Conservation (phyloP, 2,888 invertebrate genomes). For the Synergus umbraculus region DNA sequence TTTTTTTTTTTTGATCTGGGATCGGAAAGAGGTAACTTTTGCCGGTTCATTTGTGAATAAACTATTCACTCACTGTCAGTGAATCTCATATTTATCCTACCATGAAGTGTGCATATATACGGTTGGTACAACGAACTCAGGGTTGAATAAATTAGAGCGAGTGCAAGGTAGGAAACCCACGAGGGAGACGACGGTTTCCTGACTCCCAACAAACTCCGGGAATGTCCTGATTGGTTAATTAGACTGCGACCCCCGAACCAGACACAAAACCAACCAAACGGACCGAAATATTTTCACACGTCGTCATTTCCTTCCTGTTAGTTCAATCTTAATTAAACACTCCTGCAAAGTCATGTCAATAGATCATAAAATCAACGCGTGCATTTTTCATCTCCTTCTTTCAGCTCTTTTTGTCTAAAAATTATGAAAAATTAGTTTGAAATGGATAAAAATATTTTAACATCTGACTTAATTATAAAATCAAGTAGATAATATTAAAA, state of each 20-base stretch:
- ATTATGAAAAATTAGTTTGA: background rate
- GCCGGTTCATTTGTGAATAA: background rate
- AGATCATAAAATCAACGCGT: background rate
- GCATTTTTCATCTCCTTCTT: background rate
- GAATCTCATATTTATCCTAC: conserved; percentile 21
- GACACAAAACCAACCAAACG: conserved; percentile 27
- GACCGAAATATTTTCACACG: conserved; percentile 32
- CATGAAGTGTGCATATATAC: background rate
- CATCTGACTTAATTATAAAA: no score
- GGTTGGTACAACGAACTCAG: conserved; percentile 4
- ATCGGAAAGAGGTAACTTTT: background rate
- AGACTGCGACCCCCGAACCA: conserved; percentile 50
- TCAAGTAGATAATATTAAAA: no score
- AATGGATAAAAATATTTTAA: background rate
- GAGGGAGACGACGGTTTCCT: conserved; percentile 48
- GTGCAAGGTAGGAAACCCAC: conserved; percentile 54
- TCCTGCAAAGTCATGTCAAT: background rate
- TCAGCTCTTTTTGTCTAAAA: background rate
- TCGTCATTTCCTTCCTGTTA: conserved; percentile 27
- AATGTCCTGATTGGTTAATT: conserved; percentile 66
- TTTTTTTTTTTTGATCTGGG: background rate
- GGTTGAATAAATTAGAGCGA: conserved; percentile 49
- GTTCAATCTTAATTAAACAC: background rate
- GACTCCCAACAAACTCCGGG: conserved; percentile 47
- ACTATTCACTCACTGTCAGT: conserved; percentile 13